phyloP scores from a whole-genome alignment of 2,113 vertebrate species.

The Cairina moschata region DNA sequence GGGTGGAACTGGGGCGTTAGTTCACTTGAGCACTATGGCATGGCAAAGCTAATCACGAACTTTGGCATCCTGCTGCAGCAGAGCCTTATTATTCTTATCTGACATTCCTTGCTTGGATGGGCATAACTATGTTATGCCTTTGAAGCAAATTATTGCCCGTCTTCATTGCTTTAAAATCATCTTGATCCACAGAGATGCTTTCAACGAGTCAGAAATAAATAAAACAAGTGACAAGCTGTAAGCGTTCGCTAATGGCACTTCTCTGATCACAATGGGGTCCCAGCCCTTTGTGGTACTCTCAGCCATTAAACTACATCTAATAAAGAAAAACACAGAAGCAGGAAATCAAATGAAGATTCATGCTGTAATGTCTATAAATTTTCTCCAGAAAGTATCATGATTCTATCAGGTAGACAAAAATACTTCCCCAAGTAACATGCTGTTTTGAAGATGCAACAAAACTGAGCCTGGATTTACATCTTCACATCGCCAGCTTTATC shows the following conservation, averaged over 20 bases:
- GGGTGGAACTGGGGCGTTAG: not conserved
- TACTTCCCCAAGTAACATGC: not conserved
- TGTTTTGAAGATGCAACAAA: not conserved
- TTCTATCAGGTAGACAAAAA: not conserved
- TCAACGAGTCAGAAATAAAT: not conserved
- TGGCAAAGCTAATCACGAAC: not conserved
- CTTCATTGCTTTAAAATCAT: not conserved
- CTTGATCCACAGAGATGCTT: not conserved
- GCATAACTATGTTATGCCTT: not conserved
- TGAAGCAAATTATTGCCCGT: not conserved
- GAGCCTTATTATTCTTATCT: not conserved
- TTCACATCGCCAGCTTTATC: not conserved
- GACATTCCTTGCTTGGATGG: not conserved
- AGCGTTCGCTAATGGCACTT: not conserved
- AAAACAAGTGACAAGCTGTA: not conserved
- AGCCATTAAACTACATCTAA: not conserved
- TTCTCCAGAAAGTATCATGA: not conserved
- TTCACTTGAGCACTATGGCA: not conserved
- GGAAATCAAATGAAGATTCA: not conserved
- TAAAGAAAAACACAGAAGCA: not conserved
- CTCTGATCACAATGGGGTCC: not conserved
- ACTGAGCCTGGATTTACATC: not conserved
- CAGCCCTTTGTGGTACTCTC: not conserved
- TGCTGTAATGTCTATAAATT: not conserved
- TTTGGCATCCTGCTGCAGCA: not conserved